phyloP scores from a whole-genome alignment of 2,113 vertebrate genomes.

The Gadus macrocephalus region DNA sequence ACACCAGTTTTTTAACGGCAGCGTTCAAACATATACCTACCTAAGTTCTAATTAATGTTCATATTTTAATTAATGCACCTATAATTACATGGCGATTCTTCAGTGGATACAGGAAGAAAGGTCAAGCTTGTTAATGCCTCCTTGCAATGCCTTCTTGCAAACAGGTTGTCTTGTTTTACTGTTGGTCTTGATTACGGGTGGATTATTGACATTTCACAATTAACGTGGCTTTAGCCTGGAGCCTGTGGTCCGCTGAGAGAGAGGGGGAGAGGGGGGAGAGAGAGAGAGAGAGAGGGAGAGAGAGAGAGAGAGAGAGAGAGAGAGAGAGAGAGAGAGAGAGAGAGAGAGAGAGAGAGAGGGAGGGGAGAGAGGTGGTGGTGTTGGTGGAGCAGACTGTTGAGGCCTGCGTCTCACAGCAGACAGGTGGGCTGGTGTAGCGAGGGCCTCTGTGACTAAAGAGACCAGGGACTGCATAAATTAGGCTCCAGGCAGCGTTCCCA shows the following conservation, averaged over 20 bases:
- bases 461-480: slow-evolving; percentile 72
- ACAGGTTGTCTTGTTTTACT: slow-evolving; percentile 37
- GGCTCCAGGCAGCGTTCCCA: slow-evolving; percentile 62
- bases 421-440: slow-evolving; percentile 61
- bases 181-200: slow-evolving; percentile 25
- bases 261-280: too few relatives aligned
- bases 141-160: not conserved
- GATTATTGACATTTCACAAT: slow-evolving; percentile 49
- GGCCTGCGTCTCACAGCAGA: slow-evolving; percentile 54
- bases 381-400: slow-evolving; percentile 28
- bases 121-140: slow-evolving; percentile 7
- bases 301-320: too few relatives aligned
- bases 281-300: too few relatives aligned
- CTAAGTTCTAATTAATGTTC: not conserved
- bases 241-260: slow-evolving; percentile 39
- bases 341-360: too few relatives aligned
- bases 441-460: slow-evolving; percentile 57
- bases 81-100: slow-evolving; percentile 4
- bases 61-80: not conserved
- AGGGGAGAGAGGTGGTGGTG: not conserved
- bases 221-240: slow-evolving; percentile 45
- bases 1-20: too few relatives aligned
- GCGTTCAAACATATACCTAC: not conserved
- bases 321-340: too few relatives aligned
- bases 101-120: slow-evolving; percentile 3